Percentiles rank a stretch among this genome's conserved stretches.
These are phyloP conservation scores for Pheosia gnoma DNA, from an alignment of 2,888 invertebrate species.

Conservation along the genomic window DNA sequence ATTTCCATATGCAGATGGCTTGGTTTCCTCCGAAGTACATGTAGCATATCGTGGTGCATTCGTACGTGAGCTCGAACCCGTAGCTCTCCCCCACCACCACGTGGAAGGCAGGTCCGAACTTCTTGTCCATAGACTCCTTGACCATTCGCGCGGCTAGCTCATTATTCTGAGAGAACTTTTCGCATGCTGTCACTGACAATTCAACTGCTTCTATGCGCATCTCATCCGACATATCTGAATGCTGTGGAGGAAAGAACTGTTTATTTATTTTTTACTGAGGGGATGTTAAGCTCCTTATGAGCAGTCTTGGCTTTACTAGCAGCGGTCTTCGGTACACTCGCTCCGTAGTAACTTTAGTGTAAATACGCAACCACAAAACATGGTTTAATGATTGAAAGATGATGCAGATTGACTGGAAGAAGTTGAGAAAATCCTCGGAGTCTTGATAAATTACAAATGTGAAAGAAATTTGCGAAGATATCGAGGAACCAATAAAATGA, in stretches of 20 bases:
- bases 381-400: too few relatives aligned
- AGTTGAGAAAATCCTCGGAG: too few relatives aligned
- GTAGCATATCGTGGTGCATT: slow-evolving; percentile 93
- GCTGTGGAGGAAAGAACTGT: slow-evolving; percentile 79
- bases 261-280: too few relatives aligned
- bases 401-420: too few relatives aligned
- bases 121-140: slow-evolving; percentile 97
- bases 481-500: too few relatives aligned
- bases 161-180: slow-evolving; percentile 94
- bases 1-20: slow-evolving; percentile 95
- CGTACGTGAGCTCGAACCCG: slow-evolving; percentile 96
- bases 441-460: too few relatives aligned
- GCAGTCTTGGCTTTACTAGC: too few relatives aligned
- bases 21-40: slow-evolving; percentile 96
- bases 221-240: slow-evolving; percentile 97
- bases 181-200: slow-evolving; percentile 95
- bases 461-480: too few relatives aligned
- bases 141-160: slow-evolving; percentile 96
- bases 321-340: too few relatives aligned
- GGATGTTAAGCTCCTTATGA: too few relatives aligned
- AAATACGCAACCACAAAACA: too few relatives aligned
- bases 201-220: slow-evolving; percentile 96
- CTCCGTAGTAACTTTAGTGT: too few relatives aligned
- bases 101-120: slow-evolving; percentile 97
- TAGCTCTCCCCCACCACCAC: slow-evolving; percentile 98